Base-by-base conservation (phyloP, 2,797 vertebrate genomes). In the Myotis daubentonii region DNA sequence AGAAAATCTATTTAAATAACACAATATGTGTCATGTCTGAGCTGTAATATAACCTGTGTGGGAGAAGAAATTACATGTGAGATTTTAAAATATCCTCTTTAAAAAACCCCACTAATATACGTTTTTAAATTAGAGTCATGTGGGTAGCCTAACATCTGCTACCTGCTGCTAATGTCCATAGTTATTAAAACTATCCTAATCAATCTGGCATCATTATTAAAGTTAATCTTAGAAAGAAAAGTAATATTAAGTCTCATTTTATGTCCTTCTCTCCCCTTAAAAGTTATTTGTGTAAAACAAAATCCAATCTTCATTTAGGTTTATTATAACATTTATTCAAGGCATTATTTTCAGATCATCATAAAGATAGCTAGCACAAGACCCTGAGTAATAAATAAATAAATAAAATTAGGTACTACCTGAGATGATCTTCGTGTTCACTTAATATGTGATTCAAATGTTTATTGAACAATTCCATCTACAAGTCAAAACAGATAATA, bases 1-100 rank as follows among this genome's bases (percentile, higher is more conserved):
- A 96, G 93, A 90, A 94, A 94, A 20, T 2, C 0, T 93, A 88
- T n/a, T 96, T 92, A 95, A 91, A 95, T 66, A 93, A 70, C 1
- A 55, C 84, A 75, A 80, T 81, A n/a, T 2, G 36, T 71, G 12
- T 91, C 55, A 93, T 88, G 2, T 57, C 19, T 96, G 9, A 96
- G 44, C 74, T 91, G 6, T 25, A 84, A 60, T 65, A 55, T 94
- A 96, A 95, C 4, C 8, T 90, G 47, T 65, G 94, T 82, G 71
- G 49, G 38, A 74, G 91, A 95, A 44, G 1, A 94, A 70, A 71
- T 82, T 95, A 95, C 92, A 38, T 82, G 38, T 81, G 51, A 91
- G 16, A 80, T 89, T 87, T 80, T 74, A 20, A 95, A 93, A 11
- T 62, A 87, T 1, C 1, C 78, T n/a, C 16, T 28, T 89, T 23